Evolutionary conservation across 2,113 vertebrate genomes (phyloP), one percentile per base, ranked within the genome.

Genomic region (Odocoileus hemionus): DNA sequence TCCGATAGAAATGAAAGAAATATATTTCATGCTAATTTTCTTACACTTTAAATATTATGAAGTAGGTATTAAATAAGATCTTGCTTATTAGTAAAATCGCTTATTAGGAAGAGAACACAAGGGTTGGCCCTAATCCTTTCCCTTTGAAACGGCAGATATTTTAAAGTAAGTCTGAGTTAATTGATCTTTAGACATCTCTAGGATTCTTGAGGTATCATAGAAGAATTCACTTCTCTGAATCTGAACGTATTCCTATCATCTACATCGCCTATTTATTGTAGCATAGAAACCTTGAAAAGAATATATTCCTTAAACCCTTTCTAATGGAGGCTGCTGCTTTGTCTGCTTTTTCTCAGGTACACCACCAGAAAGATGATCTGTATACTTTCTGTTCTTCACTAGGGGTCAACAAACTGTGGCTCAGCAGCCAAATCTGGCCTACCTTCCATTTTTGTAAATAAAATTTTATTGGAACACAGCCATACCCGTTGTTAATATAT

Each of bases 111-210:
- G 47, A 21, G 28, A 95, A 94, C 5, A 86, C 76, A 93, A 87
- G n/a, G 4, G 30, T 98, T 95, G 96, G 50, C 61, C 52, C 94
- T 87, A 70, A 91, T 96, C 47, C 47, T 96, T 96, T 96, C 86
- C 47, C 97, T 97, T 89, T 95, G 64, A 95, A 97, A 96, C 15
- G 97, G 80, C 33, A 97, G 57, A 57, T 55, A 88, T 92, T 96
- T 94, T 87, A 97, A 95, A 95, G 43, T 25, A 96, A 64, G 7
- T 95, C 78, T 97, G 90, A 97, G 60, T 91, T 55, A 50, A 95
- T 57, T 98, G 93, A 95, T 95, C 74, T 92, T 97, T 93, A 94
- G 86, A 86, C 87, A 57, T 11, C 19, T 85, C 12, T 89, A 70
- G 70, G 80, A 61, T 92, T 54, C 52, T 87, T 95, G 16, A 85